phyloP scores from a whole-genome alignment of 1,140 invertebrate species.

The Drosophila lacertosa region DNA sequence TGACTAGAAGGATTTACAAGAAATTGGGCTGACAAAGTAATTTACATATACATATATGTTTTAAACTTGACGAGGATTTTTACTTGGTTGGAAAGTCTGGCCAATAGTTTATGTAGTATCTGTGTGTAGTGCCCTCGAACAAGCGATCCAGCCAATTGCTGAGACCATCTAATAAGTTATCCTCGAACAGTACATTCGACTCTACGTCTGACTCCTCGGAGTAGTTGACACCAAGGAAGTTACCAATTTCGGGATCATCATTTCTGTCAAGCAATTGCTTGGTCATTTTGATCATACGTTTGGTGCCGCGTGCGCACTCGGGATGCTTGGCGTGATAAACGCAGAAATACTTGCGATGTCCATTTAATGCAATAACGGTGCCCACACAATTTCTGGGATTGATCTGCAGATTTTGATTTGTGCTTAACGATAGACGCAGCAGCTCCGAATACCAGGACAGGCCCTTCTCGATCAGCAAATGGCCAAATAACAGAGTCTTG shows the following conservation, averaged over 20 bases:
- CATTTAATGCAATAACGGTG: constrained; percentile 97
- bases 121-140: constrained; percentile 97
- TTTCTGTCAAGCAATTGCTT: constrained; percentile 86
- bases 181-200: constrained; percentile 84
- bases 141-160: constrained; percentile 98
- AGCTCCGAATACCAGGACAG: constrained; percentile 96
- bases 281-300: constrained; percentile 88
- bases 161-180: constrained; percentile 94
- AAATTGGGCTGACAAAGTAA: constrained; percentile 27
- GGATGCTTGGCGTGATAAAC: constrained; percentile 98
- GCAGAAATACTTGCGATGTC: constrained; percentile 98
- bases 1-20: constrained; percentile 47
- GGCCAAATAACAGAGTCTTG: constrained; percentile 97
- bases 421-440: constrained; percentile 92
- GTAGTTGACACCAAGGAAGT: constrained; percentile 91
- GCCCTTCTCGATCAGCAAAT: constrained; percentile 95
- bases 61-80: constrained; percentile 10
- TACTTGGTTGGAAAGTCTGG: constrained; percentile 90
- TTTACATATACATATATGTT: constrained; percentile 38
- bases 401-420: constrained; percentile 93
- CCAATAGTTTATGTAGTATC: constrained; percentile 98
- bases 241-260: constrained; percentile 89
- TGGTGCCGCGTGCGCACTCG: constrained; percentile 85
- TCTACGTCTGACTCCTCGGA: constrained; percentile 88
- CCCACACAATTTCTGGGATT: constrained; percentile 98